Evolutionary conservation across 2,113 vertebrate genomes (phyloP), one percentile per base, ranked within the genome.

Genomic region (Anhinga rufa): DNA sequence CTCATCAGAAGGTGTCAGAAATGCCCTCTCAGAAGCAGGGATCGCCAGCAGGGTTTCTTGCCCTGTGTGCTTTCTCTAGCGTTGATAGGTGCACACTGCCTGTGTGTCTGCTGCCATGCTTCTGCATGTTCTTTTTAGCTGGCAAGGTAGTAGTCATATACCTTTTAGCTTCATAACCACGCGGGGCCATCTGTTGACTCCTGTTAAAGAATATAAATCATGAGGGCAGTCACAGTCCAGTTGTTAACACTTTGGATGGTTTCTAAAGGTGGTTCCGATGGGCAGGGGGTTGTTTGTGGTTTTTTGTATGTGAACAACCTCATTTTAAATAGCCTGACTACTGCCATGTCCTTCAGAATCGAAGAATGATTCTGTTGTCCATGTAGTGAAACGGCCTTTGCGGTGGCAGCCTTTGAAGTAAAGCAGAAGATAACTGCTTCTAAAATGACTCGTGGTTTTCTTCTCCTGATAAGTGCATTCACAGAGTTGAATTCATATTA

Each of bases 401-500:
- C 49, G 4, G 79, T 69, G 69, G 40, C 72, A 65, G 86, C 58
- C 90, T 92, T 93, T 92, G 92, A 82, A 71, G 96, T 36, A 16
- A 51, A 58, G 85, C 86, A 93, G 86, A 48, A 81, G 95, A 94
- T 89, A 79, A 52, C 62, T 64, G 92, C 86, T 80, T 38, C 93
- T 90, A 25, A 38, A 86, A 76, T 4, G 78, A 13, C 84, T 93
- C 5, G 19, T 85, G 88, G 68, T 86, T 97, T 86, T 54, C 83
- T 96, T 75, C 96, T 92, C 65, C 88, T 49, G 70, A 82, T 49
- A 89, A 97, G 91, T 81, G 75, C 93, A 17, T 87, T 95, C 75
- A 51, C 80, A 74, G 93, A 34, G 86, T 29, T 18, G 69, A 94
- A 55, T 66, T 94, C 52, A 1, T 40, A 4, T 75, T 22, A 3